phyloP scores from a whole-genome alignment of 2,888 invertebrate species.

The Noctua fimbriata region DNA sequence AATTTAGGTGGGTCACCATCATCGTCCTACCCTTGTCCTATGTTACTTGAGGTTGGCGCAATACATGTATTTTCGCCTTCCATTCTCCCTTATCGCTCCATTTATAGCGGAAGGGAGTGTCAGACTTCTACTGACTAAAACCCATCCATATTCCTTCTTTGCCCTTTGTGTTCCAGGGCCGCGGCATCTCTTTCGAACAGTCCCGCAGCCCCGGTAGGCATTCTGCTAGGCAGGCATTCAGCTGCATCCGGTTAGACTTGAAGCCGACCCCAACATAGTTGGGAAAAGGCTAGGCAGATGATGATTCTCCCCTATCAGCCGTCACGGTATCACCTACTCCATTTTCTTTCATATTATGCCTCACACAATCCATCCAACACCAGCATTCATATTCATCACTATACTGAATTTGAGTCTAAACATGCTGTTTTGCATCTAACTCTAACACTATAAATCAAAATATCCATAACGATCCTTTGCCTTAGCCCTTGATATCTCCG shows the following conservation, averaged over 20 bases:
- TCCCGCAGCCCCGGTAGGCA: too few relatives aligned
- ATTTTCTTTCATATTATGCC: not conserved
- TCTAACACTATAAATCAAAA: constrained; percentile 45
- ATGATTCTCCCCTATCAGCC: not conserved
- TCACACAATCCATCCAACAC: not conserved
- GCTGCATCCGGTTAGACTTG: too few relatives aligned
- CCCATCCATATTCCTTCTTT: too few relatives aligned
- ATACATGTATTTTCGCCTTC: not conserved
- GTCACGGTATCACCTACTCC: not conserved
- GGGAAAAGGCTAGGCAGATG: too few relatives aligned
- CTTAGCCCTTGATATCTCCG: constrained; percentile 36
- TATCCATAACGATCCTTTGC: constrained; percentile 29
- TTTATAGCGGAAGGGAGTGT: too few relatives aligned
- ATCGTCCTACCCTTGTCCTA: too few relatives aligned
- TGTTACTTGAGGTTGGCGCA: not conserved
- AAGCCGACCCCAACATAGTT: too few relatives aligned
- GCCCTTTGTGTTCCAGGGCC: too few relatives aligned
- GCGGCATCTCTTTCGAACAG: too few relatives aligned
- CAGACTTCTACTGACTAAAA: too few relatives aligned
- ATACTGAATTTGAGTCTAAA: not conserved
- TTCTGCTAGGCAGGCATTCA: too few relatives aligned
- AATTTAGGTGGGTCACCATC: too few relatives aligned
- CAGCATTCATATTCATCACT: not conserved
- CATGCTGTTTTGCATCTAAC: constrained; percentile 8
- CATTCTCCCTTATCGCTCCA: not conserved